Evolutionary conservation across 2,888 invertebrate species (phyloP).

Genomic region (Spodoptera picta): DNA sequence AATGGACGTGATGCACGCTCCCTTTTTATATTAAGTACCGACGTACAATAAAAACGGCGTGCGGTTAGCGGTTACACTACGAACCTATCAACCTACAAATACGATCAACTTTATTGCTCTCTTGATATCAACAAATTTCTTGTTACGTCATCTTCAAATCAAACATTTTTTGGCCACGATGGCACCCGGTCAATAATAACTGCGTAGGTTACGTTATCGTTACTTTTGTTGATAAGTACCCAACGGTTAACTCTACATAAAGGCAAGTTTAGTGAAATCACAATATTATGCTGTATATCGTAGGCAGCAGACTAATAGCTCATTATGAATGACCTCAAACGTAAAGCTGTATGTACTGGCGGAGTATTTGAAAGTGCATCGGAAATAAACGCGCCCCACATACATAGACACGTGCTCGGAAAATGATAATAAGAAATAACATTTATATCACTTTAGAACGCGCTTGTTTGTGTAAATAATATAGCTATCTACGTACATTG

Average conservation of each 20-base stretch:
- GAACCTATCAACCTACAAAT: slow-evolving; percentile 6
- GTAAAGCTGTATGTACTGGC: background rate
- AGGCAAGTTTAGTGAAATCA: slow-evolving; percentile 36
- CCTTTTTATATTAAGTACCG: slow-evolving; percentile 15
- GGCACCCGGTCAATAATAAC: slow-evolving; percentile 27
- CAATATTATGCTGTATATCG: slow-evolving; percentile 8
- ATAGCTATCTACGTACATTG: background rate
- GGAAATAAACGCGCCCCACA: slow-evolving; percentile 4
- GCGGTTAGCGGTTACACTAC: background rate
- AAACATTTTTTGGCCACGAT: slow-evolving; percentile 12
- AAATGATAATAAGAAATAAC: slow-evolving; percentile 17
- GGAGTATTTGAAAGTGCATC: slow-evolving; percentile 22
- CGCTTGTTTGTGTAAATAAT: background rate
- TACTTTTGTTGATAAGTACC: slow-evolving; percentile 32
- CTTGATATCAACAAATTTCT: slow-evolving; percentile 35
- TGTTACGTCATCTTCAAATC: slow-evolving; percentile 27
- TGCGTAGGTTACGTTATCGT: slow-evolving; percentile 23
- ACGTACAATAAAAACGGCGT: slow-evolving; percentile 8
- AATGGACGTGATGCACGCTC: slow-evolving; percentile 24
- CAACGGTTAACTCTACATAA: slow-evolving; percentile 30
- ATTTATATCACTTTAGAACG: slow-evolving; percentile 3
- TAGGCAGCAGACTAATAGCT: slow-evolving; percentile 10
- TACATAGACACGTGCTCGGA: slow-evolving; percentile 2
- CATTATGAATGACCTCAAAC: slow-evolving; percentile 22
- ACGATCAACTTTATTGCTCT: slow-evolving; percentile 11